Evolutionary conservation across 2,888 invertebrate species (phyloP), one percentile per base, ranked within the genome.

Genomic region (Drosophila histrio): DNA sequence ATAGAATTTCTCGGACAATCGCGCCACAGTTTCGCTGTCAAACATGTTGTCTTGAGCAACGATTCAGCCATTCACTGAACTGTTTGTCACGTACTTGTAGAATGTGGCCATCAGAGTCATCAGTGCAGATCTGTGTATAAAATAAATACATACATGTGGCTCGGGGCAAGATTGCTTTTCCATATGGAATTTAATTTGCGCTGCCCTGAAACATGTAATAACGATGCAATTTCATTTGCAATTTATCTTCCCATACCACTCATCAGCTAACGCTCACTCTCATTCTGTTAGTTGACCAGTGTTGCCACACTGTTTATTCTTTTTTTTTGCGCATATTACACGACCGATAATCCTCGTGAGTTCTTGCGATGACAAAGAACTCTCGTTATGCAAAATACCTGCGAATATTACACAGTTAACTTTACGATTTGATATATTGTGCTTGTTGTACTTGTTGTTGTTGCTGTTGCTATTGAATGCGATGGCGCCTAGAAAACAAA

Each of bases 171-270:
- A 89, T 89, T 89, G 86, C 88, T 89, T 89, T 90, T 88, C 81
- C 84, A 89, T 89, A 89, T 84, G 89, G 88, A 89, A 89, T 89
- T 90, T 89, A 90, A 90, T 90, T 89, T 89, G 88, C 88, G 82
- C 88, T 86, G 79, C 81, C 79, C 76, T 38, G 59, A 72, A 87
- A 90, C 89, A 89, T 85, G 89, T 80, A 89, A 89, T 90, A 89
- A 89, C 87, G 85, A 83, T 80, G 87, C 89, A 89, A 89, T 89
- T 89, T 89, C 77, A 77, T 72, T 81, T 87, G 76, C 74, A 83
- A 87, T 87, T 87, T 83, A 47, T 49, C 49, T n/a, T n/a, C 63
- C 38, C 7, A 44, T 7, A 3, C 24, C 22, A 26, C 24, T n/a
- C 34, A 19, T 9, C 8, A 17, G 2, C 3, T 11, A 11, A n/a